Conservation (phyloP, 2,113 vertebrate species). For the Platysteira castanea region DNA sequence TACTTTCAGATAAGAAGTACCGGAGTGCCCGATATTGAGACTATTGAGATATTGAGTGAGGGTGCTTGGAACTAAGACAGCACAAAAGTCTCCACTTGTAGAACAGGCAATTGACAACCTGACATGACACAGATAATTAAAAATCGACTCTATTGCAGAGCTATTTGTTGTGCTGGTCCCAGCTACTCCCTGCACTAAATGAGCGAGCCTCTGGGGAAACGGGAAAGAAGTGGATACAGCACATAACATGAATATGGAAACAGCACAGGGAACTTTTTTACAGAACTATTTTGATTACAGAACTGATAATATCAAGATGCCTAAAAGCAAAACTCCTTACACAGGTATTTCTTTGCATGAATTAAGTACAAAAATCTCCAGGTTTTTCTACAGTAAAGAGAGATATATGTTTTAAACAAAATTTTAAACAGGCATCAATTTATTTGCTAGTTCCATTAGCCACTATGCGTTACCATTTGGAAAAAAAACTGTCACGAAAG, state of each 20-base stretch:
- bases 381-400: not conserved
- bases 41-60: not conserved
- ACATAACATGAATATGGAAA: not conserved
- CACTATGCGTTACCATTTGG: not conserved
- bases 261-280: not conserved
- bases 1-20: not conserved
- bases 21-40: not conserved
- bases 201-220: not conserved
- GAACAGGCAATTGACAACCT: not conserved
- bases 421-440: not conserved
- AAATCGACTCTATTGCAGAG: not conserved
- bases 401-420: not conserved
- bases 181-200: not conserved
- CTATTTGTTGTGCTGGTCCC: not conserved
- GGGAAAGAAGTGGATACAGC: not conserved
- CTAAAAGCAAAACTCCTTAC: not conserved
- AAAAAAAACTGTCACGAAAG: not conserved
- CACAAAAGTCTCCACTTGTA: not conserved
- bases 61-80: not conserved
- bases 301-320: not conserved
- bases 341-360: not conserved
- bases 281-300: not conserved
- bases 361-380: not conserved
- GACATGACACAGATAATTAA: constrained; percentile 28
- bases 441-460: not conserved